These are phyloP conservation scores for Stomatorhinus ivindoensis DNA, from an alignment of 2,113 vertebrate species.

Conservation along the genomic window DNA sequence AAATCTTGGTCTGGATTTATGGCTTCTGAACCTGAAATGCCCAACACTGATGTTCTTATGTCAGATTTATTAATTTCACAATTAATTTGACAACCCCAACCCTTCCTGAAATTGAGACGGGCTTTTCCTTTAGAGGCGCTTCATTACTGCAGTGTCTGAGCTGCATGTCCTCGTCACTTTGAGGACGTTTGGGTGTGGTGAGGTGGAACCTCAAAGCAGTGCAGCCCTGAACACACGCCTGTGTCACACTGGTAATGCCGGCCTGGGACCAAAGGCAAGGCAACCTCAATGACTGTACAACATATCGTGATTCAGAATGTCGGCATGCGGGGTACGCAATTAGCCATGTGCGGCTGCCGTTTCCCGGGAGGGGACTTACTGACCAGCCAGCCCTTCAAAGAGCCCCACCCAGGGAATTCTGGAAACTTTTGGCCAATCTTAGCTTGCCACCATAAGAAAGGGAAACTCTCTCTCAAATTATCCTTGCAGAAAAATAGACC, in stretches of 20 bases:
- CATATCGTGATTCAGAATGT: not conserved
- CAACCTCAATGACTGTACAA: not conserved
- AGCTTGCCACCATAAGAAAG: not conserved
- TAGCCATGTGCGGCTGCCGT: not conserved
- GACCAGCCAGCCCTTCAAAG: not conserved
- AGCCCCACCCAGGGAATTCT: not conserved
- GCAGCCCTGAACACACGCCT: not conserved
- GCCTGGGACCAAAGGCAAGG: not conserved
- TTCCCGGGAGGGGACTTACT: not conserved
- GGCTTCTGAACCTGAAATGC: too few relatives aligned
- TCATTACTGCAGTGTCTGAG: not conserved
- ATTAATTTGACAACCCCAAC: not conserved
- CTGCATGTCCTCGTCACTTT: not conserved
- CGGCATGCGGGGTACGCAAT: not conserved
- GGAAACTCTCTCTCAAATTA: not conserved
- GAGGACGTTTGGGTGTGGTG: not conserved
- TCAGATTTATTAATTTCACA: not conserved
- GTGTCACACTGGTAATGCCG: not conserved
- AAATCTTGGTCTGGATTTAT: too few relatives aligned
- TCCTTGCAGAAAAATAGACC: not conserved
- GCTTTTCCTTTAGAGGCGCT: not conserved
- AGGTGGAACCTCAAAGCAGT: not conserved
- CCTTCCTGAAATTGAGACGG: not conserved
- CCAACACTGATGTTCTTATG: not conserved
- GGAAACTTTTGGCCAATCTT: conserved; percentile 4